Percentiles rank a stretch among this genome's conserved stretches.
phyloP scores from a whole-genome alignment of 2,797 vertebrate species.

The Neosilurus hyrtlii region DNA sequence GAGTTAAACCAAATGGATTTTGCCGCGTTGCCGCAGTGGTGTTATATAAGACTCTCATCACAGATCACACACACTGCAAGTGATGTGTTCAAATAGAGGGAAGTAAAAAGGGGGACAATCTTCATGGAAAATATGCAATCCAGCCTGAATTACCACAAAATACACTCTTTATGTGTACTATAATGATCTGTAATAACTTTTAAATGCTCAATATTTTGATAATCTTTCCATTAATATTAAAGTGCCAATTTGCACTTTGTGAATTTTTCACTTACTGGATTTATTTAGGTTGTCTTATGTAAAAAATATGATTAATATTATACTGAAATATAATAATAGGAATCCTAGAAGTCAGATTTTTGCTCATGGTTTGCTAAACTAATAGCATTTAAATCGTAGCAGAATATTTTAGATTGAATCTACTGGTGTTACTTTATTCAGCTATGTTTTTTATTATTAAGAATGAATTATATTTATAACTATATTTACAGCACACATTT shows the following conservation, averaged over 20 bases:
- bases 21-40: slow-evolving; percentile 8
- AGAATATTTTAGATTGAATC: background rate
- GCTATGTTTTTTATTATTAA: background rate
- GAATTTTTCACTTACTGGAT: slow-evolving; percentile 68
- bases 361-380: background rate
- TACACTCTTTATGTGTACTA: slow-evolving; percentile 62
- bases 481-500: too few relatives aligned
- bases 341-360: background rate
- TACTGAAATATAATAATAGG: background rate
- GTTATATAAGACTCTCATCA: slow-evolving; percentile 18
- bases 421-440: background rate
- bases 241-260: slow-evolving; percentile 89
- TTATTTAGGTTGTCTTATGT: background rate
- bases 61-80: slow-evolving; percentile 8
- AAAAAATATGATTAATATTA: background rate
- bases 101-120: background rate
- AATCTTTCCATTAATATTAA: slow-evolving; percentile 76
- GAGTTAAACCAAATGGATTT: slow-evolving; percentile 19
- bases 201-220: background rate
- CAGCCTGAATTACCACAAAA: background rate
- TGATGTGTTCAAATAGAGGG: slow-evolving; percentile 2
- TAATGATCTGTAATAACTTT: slow-evolving; percentile 50
- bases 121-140: background rate
- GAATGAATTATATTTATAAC: background rate
- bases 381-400: background rate